Evolutionary conservation across 1,140 invertebrate species (phyloP), one percentile per base, ranked within the genome.

Genomic region (Phymorhynchus buccinoides): DNA sequence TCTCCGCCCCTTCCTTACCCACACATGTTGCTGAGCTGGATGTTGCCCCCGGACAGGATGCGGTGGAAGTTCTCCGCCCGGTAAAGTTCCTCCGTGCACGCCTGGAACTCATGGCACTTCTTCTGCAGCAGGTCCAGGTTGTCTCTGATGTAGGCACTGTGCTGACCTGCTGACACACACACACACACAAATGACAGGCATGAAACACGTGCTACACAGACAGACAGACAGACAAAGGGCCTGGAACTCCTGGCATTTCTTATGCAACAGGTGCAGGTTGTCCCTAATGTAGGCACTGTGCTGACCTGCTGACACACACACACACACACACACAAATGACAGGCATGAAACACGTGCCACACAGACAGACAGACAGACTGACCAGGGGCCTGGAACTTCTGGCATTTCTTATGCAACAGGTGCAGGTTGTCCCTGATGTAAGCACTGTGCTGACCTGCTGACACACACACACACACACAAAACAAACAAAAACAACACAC

Each of bases 21-120:
- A 41, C 79, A 80, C 27, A 80, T 80, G 79, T 80, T 80, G n/a
- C 79, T 3, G 0, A 80, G 48, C 79, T 80, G 42, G 35, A 80
- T 48, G 42, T 80, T 56, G 1, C 32, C 79, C 1, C 79, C 79
- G 32, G 44, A 27, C 48, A 80, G 27, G 42, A 80, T 56, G 42
- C 79, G 79, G 79, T 80, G 42, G 48, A 80, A 2, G 77, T 79
- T 79, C 77, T 79, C 77, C 2, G 77, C 39, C 1, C 44, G 44
- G 44, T 79, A 79, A 39, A 79, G 27, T 22, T 41, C 77, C 18
- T n/a, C 18, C 18, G 77, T 79, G 44, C 77, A 79, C n/a, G 12
- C 42, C 18, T 79, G 77, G 44, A 79, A 79, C 37, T 79, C 77
- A 3, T 14, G 12, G 41, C 77, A 79, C 39, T 44, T 44, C 44